These are phyloP conservation scores for Trachelus troglodyta DNA, from an alignment of 2,888 invertebrate species.

Conservation along the genomic window DNA sequence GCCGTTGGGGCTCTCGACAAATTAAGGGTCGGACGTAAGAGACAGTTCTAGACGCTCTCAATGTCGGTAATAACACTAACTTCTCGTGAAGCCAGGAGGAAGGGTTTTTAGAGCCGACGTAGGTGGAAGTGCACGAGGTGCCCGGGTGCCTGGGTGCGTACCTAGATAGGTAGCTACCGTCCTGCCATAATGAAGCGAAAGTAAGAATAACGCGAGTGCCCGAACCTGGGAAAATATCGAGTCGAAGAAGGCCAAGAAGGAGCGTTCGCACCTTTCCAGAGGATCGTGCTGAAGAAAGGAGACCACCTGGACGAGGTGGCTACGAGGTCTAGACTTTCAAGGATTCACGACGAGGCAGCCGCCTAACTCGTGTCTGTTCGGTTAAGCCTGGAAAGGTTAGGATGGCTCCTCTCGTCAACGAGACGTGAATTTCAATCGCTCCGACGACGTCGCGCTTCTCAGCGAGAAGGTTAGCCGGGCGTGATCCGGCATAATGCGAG, in stretches of 20 bases:
- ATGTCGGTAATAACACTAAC: constrained; percentile 58
- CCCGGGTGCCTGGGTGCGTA: constrained; percentile 17
- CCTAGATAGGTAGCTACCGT: neutral
- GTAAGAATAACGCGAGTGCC: constrained; percentile 25
- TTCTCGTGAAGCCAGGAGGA: constrained; percentile 44
- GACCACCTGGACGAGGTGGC: neutral
- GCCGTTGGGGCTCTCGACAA: constrained; percentile 30
- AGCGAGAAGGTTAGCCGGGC: constrained; percentile 39
- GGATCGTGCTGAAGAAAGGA: neutral
- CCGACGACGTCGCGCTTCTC: constrained; percentile 21
- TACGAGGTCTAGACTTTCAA: neutral
- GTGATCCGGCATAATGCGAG: constrained; percentile 55
- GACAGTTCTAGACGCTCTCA: constrained; percentile 45
- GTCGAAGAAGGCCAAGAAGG: neutral
- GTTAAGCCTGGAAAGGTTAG: neutral
- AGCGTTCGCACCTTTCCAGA: neutral
- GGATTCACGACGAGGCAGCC: neutral
- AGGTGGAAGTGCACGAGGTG: constrained; percentile 23
- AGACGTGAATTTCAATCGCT: constrained; percentile 40
- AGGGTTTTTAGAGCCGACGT: constrained; percentile 15
- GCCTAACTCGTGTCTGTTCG: neutral
- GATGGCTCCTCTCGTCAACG: constrained; percentile 13
- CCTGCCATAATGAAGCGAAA: constrained; percentile 28
- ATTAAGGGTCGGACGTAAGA: constrained; percentile 45
- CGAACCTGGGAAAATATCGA: neutral